These are phyloP conservation scores for Tipula helvola DNA, from an alignment of 2,888 invertebrate genomes.

Conservation along the genomic window DNA sequence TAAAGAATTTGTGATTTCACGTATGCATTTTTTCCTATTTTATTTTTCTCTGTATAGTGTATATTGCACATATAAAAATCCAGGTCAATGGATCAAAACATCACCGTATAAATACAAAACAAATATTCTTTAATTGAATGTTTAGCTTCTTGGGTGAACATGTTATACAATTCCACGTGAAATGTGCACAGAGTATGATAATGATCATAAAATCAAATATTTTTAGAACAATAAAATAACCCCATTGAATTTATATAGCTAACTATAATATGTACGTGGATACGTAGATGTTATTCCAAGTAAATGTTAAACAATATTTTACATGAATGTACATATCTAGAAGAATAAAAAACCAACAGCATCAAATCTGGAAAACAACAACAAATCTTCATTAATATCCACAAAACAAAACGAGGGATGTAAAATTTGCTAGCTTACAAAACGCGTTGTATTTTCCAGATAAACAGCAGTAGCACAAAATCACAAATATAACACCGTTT, in stretches of 20 bases:
- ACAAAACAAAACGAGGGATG: neutral
- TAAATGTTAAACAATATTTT: neutral
- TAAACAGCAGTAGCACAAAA: neutral
- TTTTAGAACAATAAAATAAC: neutral
- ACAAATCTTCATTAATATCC: neutral
- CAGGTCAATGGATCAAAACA: neutral
- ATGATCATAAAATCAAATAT: neutral
- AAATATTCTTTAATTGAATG: no score
- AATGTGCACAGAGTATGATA: neutral
- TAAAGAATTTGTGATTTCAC: no score
- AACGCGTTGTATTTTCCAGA: neutral
- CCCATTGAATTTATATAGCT: neutral
- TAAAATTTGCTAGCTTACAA: neutral
- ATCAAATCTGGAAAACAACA: neutral
- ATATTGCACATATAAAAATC: neutral
- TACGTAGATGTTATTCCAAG: neutral
- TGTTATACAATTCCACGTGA: neutral
- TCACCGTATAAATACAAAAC: neutral
- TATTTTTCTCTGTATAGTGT: no score
- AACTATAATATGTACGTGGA: no score
- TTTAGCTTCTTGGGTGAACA: neutral
- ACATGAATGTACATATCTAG: neutral
- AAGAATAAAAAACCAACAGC: neutral
- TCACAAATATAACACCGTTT: neutral
- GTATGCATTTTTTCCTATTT: no score